These are phyloP conservation scores for Muschampia plurimacula DNA, from an alignment of 2,888 invertebrate species.

Conservation along the genomic window DNA sequence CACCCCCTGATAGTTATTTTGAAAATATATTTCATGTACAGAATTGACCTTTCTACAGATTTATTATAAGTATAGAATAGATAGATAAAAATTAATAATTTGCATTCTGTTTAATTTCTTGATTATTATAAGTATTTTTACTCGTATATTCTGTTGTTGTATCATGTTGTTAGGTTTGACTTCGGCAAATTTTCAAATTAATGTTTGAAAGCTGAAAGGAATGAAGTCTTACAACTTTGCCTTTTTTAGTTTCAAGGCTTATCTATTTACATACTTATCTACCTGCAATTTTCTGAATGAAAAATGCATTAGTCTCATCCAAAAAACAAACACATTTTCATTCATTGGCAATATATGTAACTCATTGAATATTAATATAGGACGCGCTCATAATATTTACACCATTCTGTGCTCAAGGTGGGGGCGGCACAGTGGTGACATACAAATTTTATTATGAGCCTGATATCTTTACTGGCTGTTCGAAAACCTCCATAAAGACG, in stretches of 20 bases:
- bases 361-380: conserved; percentile 15
- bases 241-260: too few species aligned
- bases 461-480: conserved; percentile 73
- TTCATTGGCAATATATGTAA: not conserved
- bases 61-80: too few species aligned
- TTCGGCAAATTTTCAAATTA: not conserved
- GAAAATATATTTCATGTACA: too few species aligned
- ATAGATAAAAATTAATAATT: too few species aligned
- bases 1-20: too few species aligned
- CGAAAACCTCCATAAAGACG: conserved; percentile 66
- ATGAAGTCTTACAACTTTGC: not conserved
- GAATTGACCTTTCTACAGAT: too few species aligned
- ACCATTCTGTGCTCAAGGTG: conserved; percentile 3
- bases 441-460: conserved; percentile 53
- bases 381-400: conserved; percentile 16
- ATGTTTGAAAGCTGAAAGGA: not conserved
- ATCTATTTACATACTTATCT: too few species aligned
- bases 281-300: too few species aligned
- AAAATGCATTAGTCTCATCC: not conserved
- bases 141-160: not conserved
- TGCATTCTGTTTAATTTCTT: too few species aligned
- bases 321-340: conserved; percentile 19
- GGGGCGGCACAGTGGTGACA: conserved; percentile 42
- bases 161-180: not conserved
- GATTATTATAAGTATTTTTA: too few species aligned